Evolutionary conservation across 2,113 vertebrate species (phyloP), one percentile per base, ranked within the genome.

Genomic region (Rhinoderma darwinii): DNA sequence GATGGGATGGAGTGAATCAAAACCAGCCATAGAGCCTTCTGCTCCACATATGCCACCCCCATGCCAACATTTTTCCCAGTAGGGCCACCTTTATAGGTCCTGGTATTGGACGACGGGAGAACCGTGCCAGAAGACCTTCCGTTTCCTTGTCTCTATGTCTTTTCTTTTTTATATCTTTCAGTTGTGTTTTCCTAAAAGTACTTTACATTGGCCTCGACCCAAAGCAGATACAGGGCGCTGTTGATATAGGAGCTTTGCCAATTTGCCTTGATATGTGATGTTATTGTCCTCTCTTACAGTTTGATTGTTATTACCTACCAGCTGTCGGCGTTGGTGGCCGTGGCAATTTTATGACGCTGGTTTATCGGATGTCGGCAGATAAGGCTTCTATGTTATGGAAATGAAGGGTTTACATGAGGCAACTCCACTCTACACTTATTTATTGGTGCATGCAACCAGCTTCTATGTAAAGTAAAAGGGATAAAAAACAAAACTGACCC

Each of bases 161-260:
- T n/a, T n/a, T n/a, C n/a, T n/a, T 47, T 47, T 8, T 47, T 47
- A 8, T 47, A 47, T 47, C 7, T 30, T 2, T n/a, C 7, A 63
- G 9, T n/a, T 44, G 8, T 43, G 10, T n/a, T 20, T 15, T 74
- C 72, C 72, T 74, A 4, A 10, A 43, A 14, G 4, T 43, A 44
- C 22, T 74, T 74, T 74, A 39, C 37, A 74, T 74, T 74, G 72
- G 72, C 72, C 39, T 15, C 12, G 37, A 74, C 20, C 72, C 72
- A 74, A 74, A 43, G 22, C 25, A n/a, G 72, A 43, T 74, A 74
- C 72, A 14, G 10, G 0, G 22, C 11, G 43, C 72, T 43, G 72
- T 44, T 25, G 72, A 43, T 39, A 12, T n/a, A 43, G 39, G 37
- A 41, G 4, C 66, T 39, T 70, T 18, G 66, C 72, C 39, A 43